Conservation (phyloP, 2,113 vertebrate genomes). For the Pelvicachromis taeniatus region DNA sequence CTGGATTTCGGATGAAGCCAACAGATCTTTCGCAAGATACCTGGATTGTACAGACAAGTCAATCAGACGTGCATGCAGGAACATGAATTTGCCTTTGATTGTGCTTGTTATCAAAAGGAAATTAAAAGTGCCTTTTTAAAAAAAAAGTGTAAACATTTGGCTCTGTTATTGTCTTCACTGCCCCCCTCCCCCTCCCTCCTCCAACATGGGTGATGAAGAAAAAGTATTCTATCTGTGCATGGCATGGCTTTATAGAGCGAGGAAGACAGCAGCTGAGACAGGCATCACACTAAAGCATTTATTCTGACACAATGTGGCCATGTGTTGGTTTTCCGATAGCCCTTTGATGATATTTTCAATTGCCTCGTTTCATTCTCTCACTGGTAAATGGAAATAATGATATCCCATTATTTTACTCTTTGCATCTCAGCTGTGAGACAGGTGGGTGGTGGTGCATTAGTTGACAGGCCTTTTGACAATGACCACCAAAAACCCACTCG, state of each 20-base stretch:
- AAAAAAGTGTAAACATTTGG: neutral
- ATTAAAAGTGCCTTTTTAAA: neutral
- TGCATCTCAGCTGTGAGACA: conserved; percentile 27
- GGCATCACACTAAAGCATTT: conserved; percentile 34
- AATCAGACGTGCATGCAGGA: conserved; percentile 5
- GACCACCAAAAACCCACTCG: conserved; percentile 9
- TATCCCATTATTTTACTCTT: conserved; percentile 45
- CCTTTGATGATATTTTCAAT: conserved; percentile 41
- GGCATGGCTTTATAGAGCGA: neutral
- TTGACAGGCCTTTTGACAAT: conserved; percentile 45
- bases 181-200: conserved; percentile 82
- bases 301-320: neutral
- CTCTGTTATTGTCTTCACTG: conserved; percentile 44
- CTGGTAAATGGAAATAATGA: conserved; percentile 51
- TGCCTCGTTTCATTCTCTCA: conserved; percentile 27
- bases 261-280: conserved; percentile 6
- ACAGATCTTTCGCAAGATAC: conserved; percentile 18
- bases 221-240: neutral
- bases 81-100: neutral
- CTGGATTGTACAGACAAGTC: conserved; percentile 45
- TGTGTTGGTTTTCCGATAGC: conserved; percentile 37
- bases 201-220: conserved; percentile 48
- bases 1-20: conserved; percentile 26
- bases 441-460: conserved; percentile 48
- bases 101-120: neutral